These are phyloP conservation scores for Pseudorasbora parva DNA, from an alignment of 2,113 vertebrate species.

Conservation along the genomic window DNA sequence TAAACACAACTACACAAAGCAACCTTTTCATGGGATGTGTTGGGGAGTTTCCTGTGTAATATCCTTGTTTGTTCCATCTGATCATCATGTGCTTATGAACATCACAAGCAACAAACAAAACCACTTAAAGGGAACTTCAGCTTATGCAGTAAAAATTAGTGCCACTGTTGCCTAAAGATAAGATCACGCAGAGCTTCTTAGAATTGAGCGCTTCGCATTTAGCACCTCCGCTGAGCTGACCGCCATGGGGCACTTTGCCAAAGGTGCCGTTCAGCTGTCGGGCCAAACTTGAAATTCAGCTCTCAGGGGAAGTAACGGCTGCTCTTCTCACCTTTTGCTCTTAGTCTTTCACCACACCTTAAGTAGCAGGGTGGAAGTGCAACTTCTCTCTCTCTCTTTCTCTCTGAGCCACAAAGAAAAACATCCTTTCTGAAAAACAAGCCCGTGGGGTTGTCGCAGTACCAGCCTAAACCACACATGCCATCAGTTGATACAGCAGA, in stretches of 20 bases:
- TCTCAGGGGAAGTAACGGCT: conserved; percentile 28
- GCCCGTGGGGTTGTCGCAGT: neutral
- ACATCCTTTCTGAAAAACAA: conserved; percentile 35
- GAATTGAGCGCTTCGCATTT: neutral
- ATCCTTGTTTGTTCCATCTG: conserved; percentile 7
- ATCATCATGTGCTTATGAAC: conserved; percentile 23
- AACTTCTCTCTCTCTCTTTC: neutral
- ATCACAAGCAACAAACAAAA: conserved; percentile 30
- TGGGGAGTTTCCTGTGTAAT: conserved; percentile 15
- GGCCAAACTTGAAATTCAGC: neutral
- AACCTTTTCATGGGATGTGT: neutral
- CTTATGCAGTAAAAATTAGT: conserved; percentile 21
- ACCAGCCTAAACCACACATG: conserved; percentile 28
- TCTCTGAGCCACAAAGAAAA: conserved; percentile 15
- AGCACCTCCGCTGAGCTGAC: conserved; percentile 18
- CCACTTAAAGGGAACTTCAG: conserved; percentile 27
- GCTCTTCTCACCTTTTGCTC: conserved; percentile 39
- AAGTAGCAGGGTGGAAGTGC: conserved; percentile 20
- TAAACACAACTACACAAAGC: neutral
- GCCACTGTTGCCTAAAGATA: neutral
- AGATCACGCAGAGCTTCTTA: conserved; percentile 25
- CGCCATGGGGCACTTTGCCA: neutral
- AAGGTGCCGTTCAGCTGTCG: conserved; percentile 9
- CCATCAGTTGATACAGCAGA: neutral
- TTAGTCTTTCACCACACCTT: conserved; percentile 47